Percentiles rank a stretch among this genome's conserved stretches.
phyloP scores from a whole-genome alignment of 2,797 vertebrate genomes.

The Sphenodon punctatus region DNA sequence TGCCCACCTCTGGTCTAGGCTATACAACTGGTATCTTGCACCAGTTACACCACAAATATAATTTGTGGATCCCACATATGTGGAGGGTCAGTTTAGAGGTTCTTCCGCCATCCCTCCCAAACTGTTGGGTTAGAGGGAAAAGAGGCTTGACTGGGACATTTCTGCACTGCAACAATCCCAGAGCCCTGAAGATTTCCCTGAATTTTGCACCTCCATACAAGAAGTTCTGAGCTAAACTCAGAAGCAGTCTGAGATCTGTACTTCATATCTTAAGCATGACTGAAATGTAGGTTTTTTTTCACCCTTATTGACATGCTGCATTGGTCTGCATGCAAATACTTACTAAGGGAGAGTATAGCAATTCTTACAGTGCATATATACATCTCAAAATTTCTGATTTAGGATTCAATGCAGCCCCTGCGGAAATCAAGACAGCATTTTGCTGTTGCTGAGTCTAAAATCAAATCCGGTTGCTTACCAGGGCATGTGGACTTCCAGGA shows the following conservation, averaged over 20 bases:
- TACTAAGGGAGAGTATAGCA: not conserved
- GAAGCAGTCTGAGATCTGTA: not conserved
- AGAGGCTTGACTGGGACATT: not conserved
- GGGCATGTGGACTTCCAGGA: not conserved
- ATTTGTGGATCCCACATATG: too few relatives aligned
- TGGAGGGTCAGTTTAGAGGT: not conserved
- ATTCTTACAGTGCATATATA: not conserved
- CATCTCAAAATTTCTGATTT: not conserved
- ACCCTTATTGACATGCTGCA: not conserved
- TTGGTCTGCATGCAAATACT: not conserved
- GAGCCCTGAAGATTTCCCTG: not conserved
- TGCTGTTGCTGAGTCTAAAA: not conserved
- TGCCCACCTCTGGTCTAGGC: too few relatives aligned
- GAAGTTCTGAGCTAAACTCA: not conserved
- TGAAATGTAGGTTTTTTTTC: not conserved
- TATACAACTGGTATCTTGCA: too few relatives aligned
- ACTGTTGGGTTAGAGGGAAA: not conserved
- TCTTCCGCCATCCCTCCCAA: accelerated
- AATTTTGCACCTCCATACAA: not conserved
- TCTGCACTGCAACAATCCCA: too few relatives aligned
- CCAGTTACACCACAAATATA: too few relatives aligned
- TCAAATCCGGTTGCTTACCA: not conserved
- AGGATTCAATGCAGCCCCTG: not conserved
- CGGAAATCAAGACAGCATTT: not conserved
- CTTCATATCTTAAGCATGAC: not conserved